Percentiles rank a stretch among this genome's conserved stretches.
phyloP scores from a whole-genome alignment of 2,888 invertebrate genomes.

The Saturnia pavonia region DNA sequence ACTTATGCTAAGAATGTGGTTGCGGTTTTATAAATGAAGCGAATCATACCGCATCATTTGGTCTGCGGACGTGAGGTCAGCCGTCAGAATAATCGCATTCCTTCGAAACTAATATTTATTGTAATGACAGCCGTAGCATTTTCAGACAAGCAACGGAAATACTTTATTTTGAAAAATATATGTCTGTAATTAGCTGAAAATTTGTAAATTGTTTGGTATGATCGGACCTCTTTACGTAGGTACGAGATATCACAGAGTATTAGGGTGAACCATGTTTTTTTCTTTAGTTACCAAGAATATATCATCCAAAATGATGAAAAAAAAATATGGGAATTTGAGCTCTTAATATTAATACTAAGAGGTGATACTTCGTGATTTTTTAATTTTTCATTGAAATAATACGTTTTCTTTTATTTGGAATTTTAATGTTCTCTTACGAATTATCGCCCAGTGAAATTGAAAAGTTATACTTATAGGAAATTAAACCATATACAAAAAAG shows the following conservation, averaged over 20 bases:
- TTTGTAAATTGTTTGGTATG: background rate
- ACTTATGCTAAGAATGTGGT: conserved; percentile 31
- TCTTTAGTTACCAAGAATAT: too few species aligned
- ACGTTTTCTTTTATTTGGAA: too few species aligned
- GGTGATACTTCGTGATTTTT: too few species aligned
- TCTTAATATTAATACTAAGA: too few species aligned
- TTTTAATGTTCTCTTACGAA: too few species aligned
- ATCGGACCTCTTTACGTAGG: background rate
- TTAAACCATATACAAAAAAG: too few species aligned
- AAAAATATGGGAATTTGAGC: too few species aligned
- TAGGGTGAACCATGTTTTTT: too few species aligned
- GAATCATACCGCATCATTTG: conserved; percentile 52
- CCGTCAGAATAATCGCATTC: conserved; percentile 40
- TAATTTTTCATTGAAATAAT: too few species aligned
- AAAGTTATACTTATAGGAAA: too few species aligned
- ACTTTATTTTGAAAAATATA: background rate
- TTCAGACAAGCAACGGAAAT: background rate
- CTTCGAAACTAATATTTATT: conserved; percentile 54
- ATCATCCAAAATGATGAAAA: too few species aligned
- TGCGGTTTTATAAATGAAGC: conserved; percentile 55
- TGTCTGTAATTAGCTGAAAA: background rate
- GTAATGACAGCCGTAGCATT: background rate
- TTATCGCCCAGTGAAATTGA: too few species aligned
- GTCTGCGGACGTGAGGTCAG: conserved; percentile 54
- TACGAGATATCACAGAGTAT: background rate